phyloP scores from a whole-genome alignment of 23 tunicate species.

The Diplosoma virens region DNA sequence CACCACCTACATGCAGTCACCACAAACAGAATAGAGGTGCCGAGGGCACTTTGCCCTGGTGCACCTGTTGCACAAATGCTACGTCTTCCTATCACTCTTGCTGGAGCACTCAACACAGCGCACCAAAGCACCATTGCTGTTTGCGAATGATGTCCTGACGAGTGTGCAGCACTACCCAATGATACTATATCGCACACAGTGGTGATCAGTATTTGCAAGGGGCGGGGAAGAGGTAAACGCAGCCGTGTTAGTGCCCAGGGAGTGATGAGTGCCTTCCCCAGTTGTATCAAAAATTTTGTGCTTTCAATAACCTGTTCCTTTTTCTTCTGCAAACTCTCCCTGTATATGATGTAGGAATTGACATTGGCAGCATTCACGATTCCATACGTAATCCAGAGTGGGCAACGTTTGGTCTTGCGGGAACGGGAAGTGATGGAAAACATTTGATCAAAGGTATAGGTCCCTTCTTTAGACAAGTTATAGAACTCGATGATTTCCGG shows the following conservation, averaged over 20 bases:
- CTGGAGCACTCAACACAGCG: neutral
- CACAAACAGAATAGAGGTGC: no score
- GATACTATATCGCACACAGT: neutral
- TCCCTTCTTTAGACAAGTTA: neutral
- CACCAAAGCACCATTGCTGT: neutral
- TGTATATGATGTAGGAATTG: neutral
- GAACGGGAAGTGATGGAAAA: neutral
- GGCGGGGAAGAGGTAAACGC: neutral
- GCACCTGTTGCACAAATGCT: no score
- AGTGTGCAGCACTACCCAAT: neutral
- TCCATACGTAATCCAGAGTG: neutral
- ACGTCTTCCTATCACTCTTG: neutral
- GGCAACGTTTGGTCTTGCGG: conserved; percentile 8
- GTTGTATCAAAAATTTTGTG: neutral
- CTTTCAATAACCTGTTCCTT: neutral
- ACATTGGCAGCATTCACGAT: neutral
- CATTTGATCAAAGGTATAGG: neutral
- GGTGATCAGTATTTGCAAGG: neutral
- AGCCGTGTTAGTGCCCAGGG: conserved; percentile 1
- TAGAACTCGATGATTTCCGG: conserved; percentile 1
- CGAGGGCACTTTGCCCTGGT: neutral
- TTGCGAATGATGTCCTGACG: neutral
- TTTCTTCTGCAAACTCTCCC: neutral
- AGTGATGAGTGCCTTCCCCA: conserved; percentile 6
- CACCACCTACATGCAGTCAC: no score